Base-by-base conservation (phyloP, 2,888 invertebrate genomes). In the Mimas tiliae region DNA sequence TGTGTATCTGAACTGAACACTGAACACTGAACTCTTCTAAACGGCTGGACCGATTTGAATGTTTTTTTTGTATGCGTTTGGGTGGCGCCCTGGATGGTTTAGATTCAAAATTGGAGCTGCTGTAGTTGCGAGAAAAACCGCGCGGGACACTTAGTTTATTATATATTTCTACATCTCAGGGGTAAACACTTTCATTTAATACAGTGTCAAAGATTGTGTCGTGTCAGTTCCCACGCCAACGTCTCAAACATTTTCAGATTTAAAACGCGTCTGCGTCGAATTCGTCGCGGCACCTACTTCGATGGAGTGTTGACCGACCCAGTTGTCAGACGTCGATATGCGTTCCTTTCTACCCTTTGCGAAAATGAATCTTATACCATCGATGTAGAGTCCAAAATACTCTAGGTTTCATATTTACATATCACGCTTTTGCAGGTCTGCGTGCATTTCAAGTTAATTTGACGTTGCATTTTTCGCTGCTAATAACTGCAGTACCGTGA, bases 291-390 rank as follows among this genome's bases (percentile, higher is more conserved):
- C 69, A 74, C 72, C 74, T 72, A 76, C 80, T 85, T 73, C 79
- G 86, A 86, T 88, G 86, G 87, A 90, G 89, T 85, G 82, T 76
- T 77, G 80, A 82, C 84, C 90, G 90, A 90, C 90, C 89, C 78
- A 89, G 86, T 87, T 88, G 74, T 79, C 69, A 80, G 76, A 81
- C 79, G 85, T 87, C 88, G 84, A 88, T 86, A 84, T 80, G 81
- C 82, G 84, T 83, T 82, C 80, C 81, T 72, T 76, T 72, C 69
- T 72, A 71, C 75, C 11, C 6, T 70, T 74, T 67, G 68, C 69
- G 67, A 70, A 69, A 72, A 68, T 62, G 68, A 70, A 70, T 76
- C 75, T 73, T 84, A 81, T 71, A 63, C 68, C 75, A 64, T 70
- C 68, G 64, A 67, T 62, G 71, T 77, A 81, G 74, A 76, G 79